These are phyloP conservation scores for Ptychobarbus kaznakovi DNA, from an alignment of 2,797 vertebrate genomes.

Conservation along the genomic window DNA sequence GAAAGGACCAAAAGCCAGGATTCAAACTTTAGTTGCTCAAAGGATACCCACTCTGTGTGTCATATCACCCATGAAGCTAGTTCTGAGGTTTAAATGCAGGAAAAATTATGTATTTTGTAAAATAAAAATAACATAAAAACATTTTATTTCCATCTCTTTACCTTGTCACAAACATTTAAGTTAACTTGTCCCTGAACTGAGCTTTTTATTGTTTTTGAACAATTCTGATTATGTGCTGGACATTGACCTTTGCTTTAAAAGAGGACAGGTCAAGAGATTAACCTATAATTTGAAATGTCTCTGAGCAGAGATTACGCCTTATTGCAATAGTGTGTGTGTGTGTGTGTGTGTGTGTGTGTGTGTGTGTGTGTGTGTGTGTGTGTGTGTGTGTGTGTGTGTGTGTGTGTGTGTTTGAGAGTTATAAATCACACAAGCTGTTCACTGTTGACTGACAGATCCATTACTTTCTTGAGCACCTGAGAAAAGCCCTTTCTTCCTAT, in stretches of 20 bases:
- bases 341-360: conserved; percentile 13
- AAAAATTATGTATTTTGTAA: background rate
- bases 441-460: conserved; percentile 27
- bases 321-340: background rate
- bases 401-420: background rate
- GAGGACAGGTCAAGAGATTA: background rate
- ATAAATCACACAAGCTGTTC: conserved; percentile 46
- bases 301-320: background rate
- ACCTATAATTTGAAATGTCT: conserved; percentile 14
- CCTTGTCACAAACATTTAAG: background rate
- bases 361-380: background rate
- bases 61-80: background rate
- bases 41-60: background rate
- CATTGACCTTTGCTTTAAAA: background rate
- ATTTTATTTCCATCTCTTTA: background rate
- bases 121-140: background rate
- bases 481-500: background rate
- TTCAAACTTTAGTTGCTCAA: background rate
- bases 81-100: background rate
- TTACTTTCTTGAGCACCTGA: conserved; percentile 7
- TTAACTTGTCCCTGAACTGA: background rate
- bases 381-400: background rate
- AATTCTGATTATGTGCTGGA: background rate
- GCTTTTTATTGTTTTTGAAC: conserved; percentile 21
- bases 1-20: background rate